Conservation (phyloP, 2,888 invertebrate species). For the Pollenia amentaria region DNA sequence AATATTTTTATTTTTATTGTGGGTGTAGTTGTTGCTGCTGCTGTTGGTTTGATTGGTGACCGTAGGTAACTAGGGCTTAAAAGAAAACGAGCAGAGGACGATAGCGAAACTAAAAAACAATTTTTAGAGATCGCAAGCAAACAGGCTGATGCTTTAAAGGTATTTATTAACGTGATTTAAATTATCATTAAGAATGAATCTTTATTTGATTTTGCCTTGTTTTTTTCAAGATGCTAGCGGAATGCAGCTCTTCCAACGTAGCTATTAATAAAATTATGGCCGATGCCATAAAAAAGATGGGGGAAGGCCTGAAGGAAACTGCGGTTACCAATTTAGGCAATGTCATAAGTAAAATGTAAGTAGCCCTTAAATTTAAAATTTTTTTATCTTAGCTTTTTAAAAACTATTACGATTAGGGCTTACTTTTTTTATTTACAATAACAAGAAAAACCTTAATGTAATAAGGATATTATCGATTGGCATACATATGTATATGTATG, state of each 20-base stretch:
- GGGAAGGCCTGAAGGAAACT: not conserved
- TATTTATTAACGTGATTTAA: not conserved
- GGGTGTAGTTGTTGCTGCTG: too few species aligned
- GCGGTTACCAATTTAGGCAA: not conserved
- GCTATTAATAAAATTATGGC: not conserved
- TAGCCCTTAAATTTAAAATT: too few species aligned
- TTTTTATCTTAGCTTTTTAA: not conserved
- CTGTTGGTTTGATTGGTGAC: too few species aligned
- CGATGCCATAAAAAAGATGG: not conserved
- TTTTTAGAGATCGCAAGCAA: conserved; percentile 11
- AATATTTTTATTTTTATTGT: too few species aligned
- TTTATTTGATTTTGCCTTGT: not conserved
- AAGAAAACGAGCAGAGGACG: not conserved
- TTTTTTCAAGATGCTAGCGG: not conserved
- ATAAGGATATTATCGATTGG: not conserved
- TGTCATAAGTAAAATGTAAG: not conserved
- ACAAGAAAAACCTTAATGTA: not conserved
- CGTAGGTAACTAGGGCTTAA: too few species aligned
- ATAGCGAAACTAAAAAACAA: not conserved
- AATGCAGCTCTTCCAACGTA: too few species aligned
- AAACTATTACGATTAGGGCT: conserved; percentile 3
- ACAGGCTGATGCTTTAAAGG: conserved; percentile 24
- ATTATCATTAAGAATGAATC: not conserved
- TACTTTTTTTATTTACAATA: not conserved
- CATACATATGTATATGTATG: not conserved